Base-by-base conservation (phyloP, 2,113 vertebrate species). In the Rhinoptilus africanus region DNA sequence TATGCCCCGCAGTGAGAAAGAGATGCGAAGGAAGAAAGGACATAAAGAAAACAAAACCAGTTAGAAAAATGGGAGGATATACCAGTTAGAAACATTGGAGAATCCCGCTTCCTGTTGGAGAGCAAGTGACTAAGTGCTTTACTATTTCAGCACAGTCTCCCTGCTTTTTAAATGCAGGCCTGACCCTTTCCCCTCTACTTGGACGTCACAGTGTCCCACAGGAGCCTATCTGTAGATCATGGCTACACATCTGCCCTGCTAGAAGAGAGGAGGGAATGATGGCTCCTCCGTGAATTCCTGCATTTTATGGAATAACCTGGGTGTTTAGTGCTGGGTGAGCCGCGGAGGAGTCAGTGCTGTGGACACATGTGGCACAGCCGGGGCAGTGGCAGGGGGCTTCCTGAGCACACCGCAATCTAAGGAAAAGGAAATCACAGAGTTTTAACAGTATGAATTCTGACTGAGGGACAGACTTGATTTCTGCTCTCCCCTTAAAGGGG, bases 191-290 rank as follows among this genome's bases (percentile, higher is more conserved):
- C 24, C n/a, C 18, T 57, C 41, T 43, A 45, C 41, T 82, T 64
- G 56, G 35, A 18, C 68, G 27, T 11, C 35, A 39, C 14, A 63
- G 47, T 4, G 7, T 63, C 39, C 79, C 21, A 37, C 6, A 7
- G 51, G 28, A 87, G 5, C 17, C 66, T 71, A 27, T 32, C 67
- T 59, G 28, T 21, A 62, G 51, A 66, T 45, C 32, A 28, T 21
- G 1, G 1, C 45, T 57, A 2, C 2, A 20, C 8, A 2, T 14
- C 54, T 78, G 10, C 20, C 17, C 18, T 41, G 4, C 32, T 54
- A 75, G 17, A n/a, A 74, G 69, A 69, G n/a, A 67, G 56, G 64
- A 18, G 78, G 56, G 50, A 69, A 41, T 30, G 51, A 48, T 3
- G 28, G 17, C 14, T 91, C 6, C 54, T 81, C 14, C 34, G 2